Evolutionary conservation across 2,797 vertebrate genomes (phyloP), one percentile per base, ranked within the genome.

Genomic region (Margarornis squamiger): DNA sequence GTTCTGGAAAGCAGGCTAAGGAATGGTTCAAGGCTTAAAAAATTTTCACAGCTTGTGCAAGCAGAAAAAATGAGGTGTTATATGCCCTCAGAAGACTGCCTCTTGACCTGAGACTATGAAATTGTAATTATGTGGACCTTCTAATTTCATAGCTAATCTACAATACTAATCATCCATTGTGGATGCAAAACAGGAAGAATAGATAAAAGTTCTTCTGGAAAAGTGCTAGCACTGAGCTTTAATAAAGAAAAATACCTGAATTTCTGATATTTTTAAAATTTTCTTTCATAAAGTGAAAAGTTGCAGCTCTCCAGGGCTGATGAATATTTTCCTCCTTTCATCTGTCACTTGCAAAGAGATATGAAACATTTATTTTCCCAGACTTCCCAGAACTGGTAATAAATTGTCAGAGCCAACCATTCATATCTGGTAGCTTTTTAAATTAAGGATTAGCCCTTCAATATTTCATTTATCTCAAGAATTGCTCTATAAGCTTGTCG

Each of bases 291-390:
- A 88, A 61, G 30, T 66, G 43, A 65, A 61, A 89, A 45, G 34
- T 39, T 80, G 23, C 32, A 68, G 23, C 32, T 83, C 38, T 72
- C n/a, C 29, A 58, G 68, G 68, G 36, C 59, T 71, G 76, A 68
- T 2, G 6, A 79, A n/a, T 79, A 75, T 89, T 95, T 95, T 89
- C n/a, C 18, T 57, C 14, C 71, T 92, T 96, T 94, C 66, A 79
- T 88, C 72, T 93, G 62, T 63, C 85, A 57, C 73, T 81, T 91
- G 90, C 51, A 79, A 94, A 86, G 41, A 72, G 30, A 84, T 66
- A 84, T 71, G 54, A 91, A 96, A 96, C 87, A 91, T 91, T 93
- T 92, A 70, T 95, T 96, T 92, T 86, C 55, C 66, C 45, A 52
- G 0, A 83, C 76, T 71, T 92, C 82, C 54, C 30, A 70, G 70